These are phyloP conservation scores for Diorhabda elongata DNA, from an alignment of 1,140 invertebrate genomes.

Conservation along the genomic window DNA sequence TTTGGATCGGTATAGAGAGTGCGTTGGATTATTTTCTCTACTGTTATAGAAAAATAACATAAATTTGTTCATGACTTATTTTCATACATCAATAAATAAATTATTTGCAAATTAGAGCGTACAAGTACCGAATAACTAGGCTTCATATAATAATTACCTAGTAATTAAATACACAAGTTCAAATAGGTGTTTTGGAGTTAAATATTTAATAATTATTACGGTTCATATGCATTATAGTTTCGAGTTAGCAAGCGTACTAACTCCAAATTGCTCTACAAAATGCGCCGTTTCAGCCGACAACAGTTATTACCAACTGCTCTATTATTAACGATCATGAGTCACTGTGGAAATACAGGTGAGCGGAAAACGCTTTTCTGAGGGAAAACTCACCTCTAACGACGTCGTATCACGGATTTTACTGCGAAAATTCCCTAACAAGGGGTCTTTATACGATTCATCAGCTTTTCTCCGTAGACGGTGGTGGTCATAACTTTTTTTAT, in stretches of 20 bases:
- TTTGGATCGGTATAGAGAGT: too few relatives aligned
- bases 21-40: too few relatives aligned
- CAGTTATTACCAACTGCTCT: conserved; percentile 25
- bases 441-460: conserved; percentile 19
- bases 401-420: conserved; percentile 18
- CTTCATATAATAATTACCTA: too few relatives aligned
- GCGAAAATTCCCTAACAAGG: conserved; percentile 13
- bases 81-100: too few relatives aligned
- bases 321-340: conserved; percentile 27
- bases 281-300: conserved; percentile 20
- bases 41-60: too few relatives aligned
- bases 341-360: conserved; percentile 27
- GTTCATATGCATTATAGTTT: conserved; percentile 7
- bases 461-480: conserved; percentile 12
- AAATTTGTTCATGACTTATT: too few relatives aligned
- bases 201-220: conserved; percentile 19
- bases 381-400: neutral
- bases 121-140: too few relatives aligned
- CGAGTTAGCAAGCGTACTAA: conserved; percentile 22
- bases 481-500: conserved; percentile 10
- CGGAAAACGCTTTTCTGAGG: conserved; percentile 7
- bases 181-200: neutral
- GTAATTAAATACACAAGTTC: neutral
- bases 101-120: too few relatives aligned
- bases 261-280: conserved; percentile 24